phyloP scores from a whole-genome alignment of 1,140 invertebrate genomes.

The Orius insidiosus region DNA sequence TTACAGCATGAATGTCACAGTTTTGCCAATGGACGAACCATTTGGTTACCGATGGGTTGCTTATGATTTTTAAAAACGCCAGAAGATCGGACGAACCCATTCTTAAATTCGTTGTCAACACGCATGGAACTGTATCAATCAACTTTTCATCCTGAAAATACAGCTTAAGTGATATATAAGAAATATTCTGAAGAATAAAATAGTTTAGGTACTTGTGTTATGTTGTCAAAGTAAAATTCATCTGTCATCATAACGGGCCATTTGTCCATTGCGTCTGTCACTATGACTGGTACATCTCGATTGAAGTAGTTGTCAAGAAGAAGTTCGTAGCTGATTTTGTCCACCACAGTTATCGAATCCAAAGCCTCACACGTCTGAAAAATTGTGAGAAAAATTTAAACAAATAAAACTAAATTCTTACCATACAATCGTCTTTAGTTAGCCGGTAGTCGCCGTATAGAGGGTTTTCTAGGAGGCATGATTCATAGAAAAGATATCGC shows the following conservation, averaged over 20 bases:
- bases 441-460: constrained; percentile 34
- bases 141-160: constrained; percentile 39
- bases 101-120: too few species aligned
- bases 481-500: constrained; percentile 54
- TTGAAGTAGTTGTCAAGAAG: constrained; percentile 48
- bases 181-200: background rate
- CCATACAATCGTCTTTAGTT: constrained; percentile 37
- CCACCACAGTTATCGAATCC: constrained; percentile 39
- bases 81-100: too few species aligned
- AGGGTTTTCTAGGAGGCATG: constrained; percentile 50
- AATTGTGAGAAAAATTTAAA: constrained; percentile 12
- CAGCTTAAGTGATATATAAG: constrained; percentile 23
- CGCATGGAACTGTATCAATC: too few species aligned
- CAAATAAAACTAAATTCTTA: constrained; percentile 21
- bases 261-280: constrained; percentile 48
- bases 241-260: constrained; percentile 45
- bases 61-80: too few species aligned
- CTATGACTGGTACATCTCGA: constrained; percentile 50
- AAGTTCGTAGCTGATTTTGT: constrained; percentile 40
- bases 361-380: constrained; percentile 43
- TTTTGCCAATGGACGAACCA: too few species aligned
- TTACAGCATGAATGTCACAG: too few species aligned
- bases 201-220: too few species aligned
- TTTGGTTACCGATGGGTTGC: too few species aligned
- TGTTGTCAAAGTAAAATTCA: constrained; percentile 46